Evolutionary conservation across 2,797 vertebrate genomes (phyloP).

Genomic region (Bryconaethiops microstoma): DNA sequence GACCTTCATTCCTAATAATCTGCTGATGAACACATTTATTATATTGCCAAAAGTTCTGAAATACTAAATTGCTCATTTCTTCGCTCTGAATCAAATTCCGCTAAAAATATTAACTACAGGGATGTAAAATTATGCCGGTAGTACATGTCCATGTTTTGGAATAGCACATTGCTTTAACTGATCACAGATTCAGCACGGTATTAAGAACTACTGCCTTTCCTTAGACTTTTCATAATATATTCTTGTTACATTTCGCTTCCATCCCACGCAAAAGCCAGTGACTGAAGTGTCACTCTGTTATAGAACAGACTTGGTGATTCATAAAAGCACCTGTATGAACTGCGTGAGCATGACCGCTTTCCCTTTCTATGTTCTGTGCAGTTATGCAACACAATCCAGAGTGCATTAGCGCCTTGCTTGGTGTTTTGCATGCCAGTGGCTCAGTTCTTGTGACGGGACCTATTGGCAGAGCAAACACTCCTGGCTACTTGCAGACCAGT

Average conservation of each 20-base stretch:
- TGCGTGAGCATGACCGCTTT: background rate
- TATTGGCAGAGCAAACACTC: slow-evolving; percentile 22
- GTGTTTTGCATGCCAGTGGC: slow-evolving; percentile 48
- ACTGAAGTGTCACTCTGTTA: background rate
- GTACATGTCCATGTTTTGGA: background rate
- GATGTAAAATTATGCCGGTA: background rate
- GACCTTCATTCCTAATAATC: background rate
- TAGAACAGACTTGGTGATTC: background rate
- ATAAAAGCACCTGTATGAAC: slow-evolving; percentile 11
- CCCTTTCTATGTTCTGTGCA: background rate
- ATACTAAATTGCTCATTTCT: background rate
- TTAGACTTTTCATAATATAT: background rate
- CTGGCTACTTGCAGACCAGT: slow-evolving; percentile 12
- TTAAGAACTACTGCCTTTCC: background rate
- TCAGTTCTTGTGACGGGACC: slow-evolving; percentile 38
- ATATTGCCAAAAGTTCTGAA: background rate
- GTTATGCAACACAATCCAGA: slow-evolving; percentile 33
- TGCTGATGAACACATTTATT: too few relatives aligned
- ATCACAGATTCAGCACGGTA: background rate
- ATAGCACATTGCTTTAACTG: background rate
- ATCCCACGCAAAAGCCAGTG: too few relatives aligned
- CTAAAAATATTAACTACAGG: background rate
- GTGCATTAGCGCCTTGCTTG: slow-evolving; percentile 26
- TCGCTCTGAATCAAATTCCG: background rate
- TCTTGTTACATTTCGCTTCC: too few relatives aligned